These are phyloP conservation scores for Liposcelis brunnea DNA, from an alignment of 2,888 invertebrate genomes.

Conservation along the genomic window DNA sequence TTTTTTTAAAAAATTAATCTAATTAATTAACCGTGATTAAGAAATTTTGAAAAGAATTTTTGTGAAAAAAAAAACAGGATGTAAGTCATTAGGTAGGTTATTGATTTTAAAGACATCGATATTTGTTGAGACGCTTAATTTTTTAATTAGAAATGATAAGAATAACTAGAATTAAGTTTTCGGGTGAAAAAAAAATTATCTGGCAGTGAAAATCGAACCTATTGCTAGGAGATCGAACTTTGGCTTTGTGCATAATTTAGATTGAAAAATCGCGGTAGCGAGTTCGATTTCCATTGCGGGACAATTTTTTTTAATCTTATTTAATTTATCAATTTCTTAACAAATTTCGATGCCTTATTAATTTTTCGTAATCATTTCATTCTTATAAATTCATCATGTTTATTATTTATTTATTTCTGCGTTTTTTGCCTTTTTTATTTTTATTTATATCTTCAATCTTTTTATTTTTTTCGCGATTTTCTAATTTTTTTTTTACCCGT, in stretches of 20 bases:
- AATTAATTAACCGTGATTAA: no score
- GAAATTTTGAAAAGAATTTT: no score
- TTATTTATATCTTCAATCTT: slow-evolving; percentile 6
- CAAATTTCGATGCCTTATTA: slow-evolving; percentile 28
- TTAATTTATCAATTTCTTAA: background rate
- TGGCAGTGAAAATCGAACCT: no score
- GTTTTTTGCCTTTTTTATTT: slow-evolving; percentile 9
- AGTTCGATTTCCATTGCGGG: no score
- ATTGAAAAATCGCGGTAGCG: no score
- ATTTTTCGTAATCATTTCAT: slow-evolving; percentile 21
- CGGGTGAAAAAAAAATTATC: no score
- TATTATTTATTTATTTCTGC: background rate
- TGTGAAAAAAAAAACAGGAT: no score
- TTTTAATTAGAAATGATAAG: no score
- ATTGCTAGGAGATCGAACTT: no score
- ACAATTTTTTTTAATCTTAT: slow-evolving; percentile 4
- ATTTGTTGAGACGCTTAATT: slow-evolving; percentile 13
- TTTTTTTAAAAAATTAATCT: slow-evolving; percentile 12
- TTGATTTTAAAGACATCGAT: slow-evolving; percentile 16
- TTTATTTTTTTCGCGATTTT: slow-evolving; percentile 9
- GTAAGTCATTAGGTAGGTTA: slow-evolving; percentile 13
- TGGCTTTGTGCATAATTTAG: no score
- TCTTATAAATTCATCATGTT: slow-evolving; percentile 3
- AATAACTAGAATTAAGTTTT: no score
- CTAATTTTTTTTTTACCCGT: slow-evolving; percentile 8